Base-by-base conservation (phyloP, 2,113 vertebrate genomes). In the Garra rufa region DNA sequence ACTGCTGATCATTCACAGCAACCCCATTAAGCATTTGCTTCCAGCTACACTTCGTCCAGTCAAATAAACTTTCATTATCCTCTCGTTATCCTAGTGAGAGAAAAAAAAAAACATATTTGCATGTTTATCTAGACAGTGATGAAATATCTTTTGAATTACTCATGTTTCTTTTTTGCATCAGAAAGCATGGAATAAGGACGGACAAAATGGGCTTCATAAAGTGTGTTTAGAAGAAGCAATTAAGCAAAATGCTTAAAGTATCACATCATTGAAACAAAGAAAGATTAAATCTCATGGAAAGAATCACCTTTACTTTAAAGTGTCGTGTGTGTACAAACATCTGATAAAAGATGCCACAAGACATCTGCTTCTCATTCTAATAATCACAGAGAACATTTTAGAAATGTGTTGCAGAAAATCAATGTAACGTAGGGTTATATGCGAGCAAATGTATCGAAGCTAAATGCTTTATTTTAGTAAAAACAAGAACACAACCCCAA, bases 21-120 rank as follows among this genome's bases (percentile, higher is more conserved):
- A 85, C 52, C 81, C 71, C 63, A 85, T 85, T 84, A 85, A 77
- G 75, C 69, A 34, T 84, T 85, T 75, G 67, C 85, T 86, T 82
- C 83, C 17, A 83, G 78, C 87, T 57, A 81, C 69, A 76, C 34
- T 86, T 63, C 14, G 38, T 75, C 78, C 74, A 82, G 85, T 89
- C 74, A 84, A 48, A 85, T 57, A 67, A 41, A 19, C 55, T 80
- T 85, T 82, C 57, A 82, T 90, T 82, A 87, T 76, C 67, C 78
- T 76, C 73, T 89, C 48, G 83, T 89, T 85, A 85, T 26, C 24
- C 26, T 63, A 26, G 3, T 63, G 59, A 57, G 21, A 21, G 21
- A 11, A 44, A 44, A 44, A 34, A 34, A 34, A 34, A 34, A 34
- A 44, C 10, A 19, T 19, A 52, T 8, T 7, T 57, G 11, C 11